Conservation (phyloP, 2,797 vertebrate species). For the Acipenser ruthenus region DNA sequence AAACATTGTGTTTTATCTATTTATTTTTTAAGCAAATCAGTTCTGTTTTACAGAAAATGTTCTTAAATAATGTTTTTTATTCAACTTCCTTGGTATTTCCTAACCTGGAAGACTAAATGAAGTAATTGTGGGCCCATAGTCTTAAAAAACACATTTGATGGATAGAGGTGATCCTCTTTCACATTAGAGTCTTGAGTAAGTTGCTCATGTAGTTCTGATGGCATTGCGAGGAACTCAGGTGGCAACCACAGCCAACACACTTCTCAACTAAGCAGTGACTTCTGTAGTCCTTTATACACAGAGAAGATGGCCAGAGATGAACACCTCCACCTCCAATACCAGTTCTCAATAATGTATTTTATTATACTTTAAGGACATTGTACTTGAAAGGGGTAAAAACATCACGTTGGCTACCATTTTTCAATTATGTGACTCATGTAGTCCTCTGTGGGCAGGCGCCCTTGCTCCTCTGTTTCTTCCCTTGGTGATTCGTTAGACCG, state of each 20-base stretch:
- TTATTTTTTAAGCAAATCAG: slow-evolving; percentile 43
- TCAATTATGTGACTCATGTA: slow-evolving; percentile 99
- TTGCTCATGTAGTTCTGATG: background rate
- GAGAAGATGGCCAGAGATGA: background rate
- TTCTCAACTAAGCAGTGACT: background rate
- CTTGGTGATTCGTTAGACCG: slow-evolving; percentile 53
- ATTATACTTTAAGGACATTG: background rate
- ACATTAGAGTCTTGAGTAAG: background rate
- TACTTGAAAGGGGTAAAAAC: background rate
- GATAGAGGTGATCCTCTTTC: no score
- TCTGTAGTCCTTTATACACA: background rate
- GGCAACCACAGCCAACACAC: background rate
- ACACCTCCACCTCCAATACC: background rate
- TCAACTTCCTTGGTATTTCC: slow-evolving; percentile 22
- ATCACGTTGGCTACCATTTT: slow-evolving; percentile 79
- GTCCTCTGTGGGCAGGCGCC: slow-evolving; percentile 89
- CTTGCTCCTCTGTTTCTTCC: slow-evolving; percentile 70
- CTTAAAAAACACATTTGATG: background rate
- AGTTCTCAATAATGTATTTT: background rate
- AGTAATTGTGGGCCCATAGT: slow-evolving; percentile 9
- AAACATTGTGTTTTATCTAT: slow-evolving; percentile 46
- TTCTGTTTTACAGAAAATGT: slow-evolving; percentile 15
- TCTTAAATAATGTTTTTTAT: slow-evolving; percentile 29
- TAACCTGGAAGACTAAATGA: slow-evolving; percentile 21
- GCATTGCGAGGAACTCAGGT: slow-evolving; percentile 20